Evolutionary conservation across 2,888 invertebrate species (phyloP).

Genomic region (Drosophila greeni): DNA sequence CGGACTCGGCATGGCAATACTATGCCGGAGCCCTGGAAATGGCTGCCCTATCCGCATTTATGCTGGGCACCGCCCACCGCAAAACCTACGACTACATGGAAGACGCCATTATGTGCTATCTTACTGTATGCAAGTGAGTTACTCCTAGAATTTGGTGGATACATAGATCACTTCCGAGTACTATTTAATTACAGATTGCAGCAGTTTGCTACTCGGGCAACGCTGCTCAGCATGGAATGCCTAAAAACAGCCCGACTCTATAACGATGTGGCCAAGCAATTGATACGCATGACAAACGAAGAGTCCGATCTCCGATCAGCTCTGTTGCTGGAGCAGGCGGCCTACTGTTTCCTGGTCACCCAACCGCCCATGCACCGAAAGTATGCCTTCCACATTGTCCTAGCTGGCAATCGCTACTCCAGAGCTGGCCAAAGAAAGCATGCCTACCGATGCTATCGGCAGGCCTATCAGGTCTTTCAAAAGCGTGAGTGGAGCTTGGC

Average conservation of each 20-base stretch:
- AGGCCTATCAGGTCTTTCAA: conserved; percentile 89
- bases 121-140: conserved; percentile 91
- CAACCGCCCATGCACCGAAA: conserved; percentile 89
- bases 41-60: conserved; percentile 95
- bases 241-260: conserved; percentile 87
- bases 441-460: conserved; percentile 93
- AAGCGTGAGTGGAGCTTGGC: conserved; percentile 92
- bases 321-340: conserved; percentile 95
- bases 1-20: conserved; percentile 98
- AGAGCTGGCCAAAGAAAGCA: conserved; percentile 96
- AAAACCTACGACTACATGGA: conserved; percentile 95
- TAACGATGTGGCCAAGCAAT: conserved; percentile 95
- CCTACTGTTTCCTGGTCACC: conserved; percentile 89
- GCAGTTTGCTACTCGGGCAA: conserved; percentile 94
- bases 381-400: conserved; percentile 96
- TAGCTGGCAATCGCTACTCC: conserved; percentile 96
- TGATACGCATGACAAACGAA: conserved; percentile 97
- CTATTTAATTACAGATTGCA: conserved; percentile 83
- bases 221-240: conserved; percentile 92
- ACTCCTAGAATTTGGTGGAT: conserved; percentile 8
- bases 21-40: conserved; percentile 98
- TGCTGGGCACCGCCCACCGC: conserved; percentile 88
- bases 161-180: neutral
- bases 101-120: conserved; percentile 93
- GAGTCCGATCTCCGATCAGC: conserved; percentile 98